phyloP scores from a whole-genome alignment of 2,888 invertebrate genomes.

The Uropetala carovei region DNA sequence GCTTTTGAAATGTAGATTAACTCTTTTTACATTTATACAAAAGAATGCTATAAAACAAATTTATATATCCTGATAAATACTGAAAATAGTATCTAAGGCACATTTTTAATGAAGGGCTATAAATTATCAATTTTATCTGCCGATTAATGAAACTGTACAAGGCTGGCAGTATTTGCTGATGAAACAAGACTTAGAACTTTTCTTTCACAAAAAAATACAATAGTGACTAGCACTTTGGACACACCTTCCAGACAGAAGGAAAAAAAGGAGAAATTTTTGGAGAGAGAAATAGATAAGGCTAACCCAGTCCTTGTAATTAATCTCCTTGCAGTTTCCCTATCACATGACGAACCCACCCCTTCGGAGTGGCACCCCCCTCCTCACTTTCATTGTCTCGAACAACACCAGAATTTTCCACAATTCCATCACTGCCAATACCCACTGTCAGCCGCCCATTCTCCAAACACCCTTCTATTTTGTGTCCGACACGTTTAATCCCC shows the following conservation, averaged over 20 bases:
- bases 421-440: neutral
- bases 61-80: constrained; percentile 32
- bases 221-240: constrained; percentile 50
- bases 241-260: neutral
- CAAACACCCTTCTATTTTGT: neutral
- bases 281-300: neutral
- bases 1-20: neutral
- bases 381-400: constrained; percentile 69
- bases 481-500: neutral
- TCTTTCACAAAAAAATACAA: neutral
- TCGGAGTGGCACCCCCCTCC: constrained; percentile 72
- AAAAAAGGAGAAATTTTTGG: neutral
- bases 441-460: neutral
- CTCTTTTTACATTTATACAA: constrained; percentile 20
- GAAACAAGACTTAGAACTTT: constrained; percentile 34
- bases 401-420: constrained; percentile 67
- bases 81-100: constrained; percentile 37
- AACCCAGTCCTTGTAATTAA: neutral
- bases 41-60: neutral
- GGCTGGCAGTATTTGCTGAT: constrained; percentile 21
- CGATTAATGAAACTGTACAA: neutral
- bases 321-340: constrained; percentile 82
- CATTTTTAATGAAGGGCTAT: neutral
- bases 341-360: constrained; percentile 86
- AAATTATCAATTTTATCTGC: constrained; percentile 29